These are phyloP conservation scores for Neodiprion pinetum DNA, from an alignment of 1,140 invertebrate species.

Conservation along the genomic window DNA sequence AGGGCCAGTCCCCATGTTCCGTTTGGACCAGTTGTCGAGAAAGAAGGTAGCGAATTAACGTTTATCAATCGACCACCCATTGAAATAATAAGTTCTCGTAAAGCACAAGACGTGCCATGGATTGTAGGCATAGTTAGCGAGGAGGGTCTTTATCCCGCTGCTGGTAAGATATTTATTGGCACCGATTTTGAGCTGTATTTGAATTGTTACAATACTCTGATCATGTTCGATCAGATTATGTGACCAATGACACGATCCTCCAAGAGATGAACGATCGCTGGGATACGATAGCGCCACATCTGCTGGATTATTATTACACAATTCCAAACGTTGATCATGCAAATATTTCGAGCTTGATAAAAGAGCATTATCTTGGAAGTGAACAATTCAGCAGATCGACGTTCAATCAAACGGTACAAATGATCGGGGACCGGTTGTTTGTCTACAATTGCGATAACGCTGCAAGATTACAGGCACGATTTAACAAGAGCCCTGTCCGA, in stretches of 20 bases:
- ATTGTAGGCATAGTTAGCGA: constrained; percentile 46
- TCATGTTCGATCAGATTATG: constrained; percentile 54
- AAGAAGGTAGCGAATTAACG: constrained; percentile 1
- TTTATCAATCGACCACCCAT: not conserved
- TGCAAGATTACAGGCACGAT: constrained; percentile 62
- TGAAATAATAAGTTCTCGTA: not conserved
- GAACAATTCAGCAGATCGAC: constrained; percentile 42
- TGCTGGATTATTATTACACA: constrained; percentile 70
- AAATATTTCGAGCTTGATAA: constrained; percentile 61
- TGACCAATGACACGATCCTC: constrained; percentile 53
- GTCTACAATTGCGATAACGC: constrained; percentile 63
- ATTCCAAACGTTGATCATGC: constrained; percentile 55
- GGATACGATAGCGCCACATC: constrained; percentile 63
- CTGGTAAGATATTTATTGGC: constrained; percentile 36
- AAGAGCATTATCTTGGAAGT: constrained; percentile 62
- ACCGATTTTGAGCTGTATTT: too few relatives aligned
- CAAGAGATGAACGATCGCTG: constrained; percentile 65
- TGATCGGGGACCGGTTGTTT: constrained; percentile 67
- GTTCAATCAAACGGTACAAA: constrained; percentile 49
- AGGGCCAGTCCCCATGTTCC: constrained; percentile 24
- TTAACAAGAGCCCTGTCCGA: constrained; percentile 65
- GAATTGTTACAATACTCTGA: too few relatives aligned
- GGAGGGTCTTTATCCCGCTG: constrained; percentile 55
- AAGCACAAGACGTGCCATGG: constrained; percentile 50
- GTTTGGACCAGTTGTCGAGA: constrained; percentile 47